Percentiles rank a stretch among this genome's conserved stretches.
These are phyloP conservation scores for Colius striatus DNA, from an alignment of 2,113 vertebrate genomes.

Conservation along the genomic window DNA sequence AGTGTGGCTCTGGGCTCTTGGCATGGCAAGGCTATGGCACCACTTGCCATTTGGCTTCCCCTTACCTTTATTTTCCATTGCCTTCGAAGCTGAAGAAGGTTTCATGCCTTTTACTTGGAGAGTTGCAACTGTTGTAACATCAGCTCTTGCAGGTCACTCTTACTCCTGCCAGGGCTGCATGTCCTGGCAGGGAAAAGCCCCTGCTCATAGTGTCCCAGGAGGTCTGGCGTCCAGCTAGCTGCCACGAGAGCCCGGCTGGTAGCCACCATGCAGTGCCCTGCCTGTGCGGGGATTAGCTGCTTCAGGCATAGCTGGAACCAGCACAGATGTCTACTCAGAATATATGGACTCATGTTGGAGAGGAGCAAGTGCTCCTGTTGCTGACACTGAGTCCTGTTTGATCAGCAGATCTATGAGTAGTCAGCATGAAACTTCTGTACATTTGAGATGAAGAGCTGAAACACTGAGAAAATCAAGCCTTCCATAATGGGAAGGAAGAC, in stretches of 20 bases:
- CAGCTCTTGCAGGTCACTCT: not conserved
- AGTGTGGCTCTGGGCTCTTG: not conserved
- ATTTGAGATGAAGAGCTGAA: not conserved
- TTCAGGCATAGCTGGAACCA: not conserved
- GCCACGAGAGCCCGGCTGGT: not conserved
- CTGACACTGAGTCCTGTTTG: not conserved
- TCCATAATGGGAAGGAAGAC: not conserved
- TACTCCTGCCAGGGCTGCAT: not conserved
- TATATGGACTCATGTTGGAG: not conserved
- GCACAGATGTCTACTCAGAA: not conserved
- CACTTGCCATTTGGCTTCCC: not conserved
- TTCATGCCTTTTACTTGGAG: not conserved
- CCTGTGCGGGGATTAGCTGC: not conserved
- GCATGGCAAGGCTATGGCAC: not conserved
- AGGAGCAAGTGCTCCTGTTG: not conserved
- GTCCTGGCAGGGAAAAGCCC: not conserved
- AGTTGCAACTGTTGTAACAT: not conserved
- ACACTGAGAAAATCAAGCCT: not conserved
- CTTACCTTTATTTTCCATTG: not conserved
- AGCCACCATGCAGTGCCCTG: rapidly evolving
- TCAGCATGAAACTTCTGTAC: not conserved
- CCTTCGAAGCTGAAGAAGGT: not conserved
- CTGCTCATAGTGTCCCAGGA: not conserved
- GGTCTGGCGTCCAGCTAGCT: not conserved
- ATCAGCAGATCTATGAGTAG: not conserved